Evolutionary conservation across 2,888 invertebrate genomes (phyloP), one percentile per base, ranked within the genome.

Genomic region (Desoria tigrina): DNA sequence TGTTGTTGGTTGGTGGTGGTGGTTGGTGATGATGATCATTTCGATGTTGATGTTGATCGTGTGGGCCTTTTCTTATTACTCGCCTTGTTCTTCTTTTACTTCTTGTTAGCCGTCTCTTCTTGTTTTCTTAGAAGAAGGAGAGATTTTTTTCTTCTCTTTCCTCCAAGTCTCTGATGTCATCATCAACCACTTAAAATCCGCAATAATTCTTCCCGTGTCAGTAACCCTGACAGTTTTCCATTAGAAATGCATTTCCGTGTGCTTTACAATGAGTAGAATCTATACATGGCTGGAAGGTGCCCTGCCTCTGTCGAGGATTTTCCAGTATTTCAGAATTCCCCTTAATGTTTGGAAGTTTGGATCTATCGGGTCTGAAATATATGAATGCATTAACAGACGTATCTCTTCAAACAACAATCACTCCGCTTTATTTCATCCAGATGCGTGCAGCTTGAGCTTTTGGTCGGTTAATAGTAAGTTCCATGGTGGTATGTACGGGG

Each of bases 181-280:
- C 58, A 58, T 58, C 58, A 58, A 58, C 58, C 58, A 58, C 58
- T 58, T 58, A 58, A 58, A 58, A 58, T 58, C 58, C 58, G 58
- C 58, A 58, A 58, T 58, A 58, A 58, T 58, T 58, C 58, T 58
- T 45, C 28, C 26, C 45, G 27, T 58, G 58, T 58, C 58, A 58
- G 58, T 27, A 45, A 7, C 28, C 28, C 27, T 58, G 58, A 58
- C 58, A 58, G 58, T 45, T 58, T 58, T 58, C 58, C 58, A 58
- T 58, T 58, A 58, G 58, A 58, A 58, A 42, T 58, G 49, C 58
- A 58, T 58, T 58, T 58, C 18, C 45, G 18, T 27, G 6, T 32
- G 4, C 32, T n/a, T n/a, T n/a, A n/a, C n/a, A n/a, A n/a, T n/a
- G n/a, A 11, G 6, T 32, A 32, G 6, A 32, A 32, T 32, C 32